A percentile compares a stretch with the other conserved stretches of the same genome.
These are phyloP conservation scores for Corvus cornix DNA, from an alignment of 2,113 vertebrate genomes.

Conservation along the genomic window DNA sequence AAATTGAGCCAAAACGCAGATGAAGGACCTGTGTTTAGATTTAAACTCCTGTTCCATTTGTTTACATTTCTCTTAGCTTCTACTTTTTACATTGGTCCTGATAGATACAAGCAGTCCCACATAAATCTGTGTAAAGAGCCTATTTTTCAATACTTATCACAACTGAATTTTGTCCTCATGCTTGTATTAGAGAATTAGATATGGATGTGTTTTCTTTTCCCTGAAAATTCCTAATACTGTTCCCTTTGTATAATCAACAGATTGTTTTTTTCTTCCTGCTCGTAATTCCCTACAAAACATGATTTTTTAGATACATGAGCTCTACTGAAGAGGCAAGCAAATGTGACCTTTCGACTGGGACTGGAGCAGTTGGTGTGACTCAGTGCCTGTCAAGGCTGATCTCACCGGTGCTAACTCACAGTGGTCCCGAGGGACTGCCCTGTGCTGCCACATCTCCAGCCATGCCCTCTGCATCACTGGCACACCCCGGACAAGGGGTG, in stretches of 20 bases:
- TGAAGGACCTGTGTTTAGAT: background rate
- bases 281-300: background rate
- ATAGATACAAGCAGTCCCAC: background rate
- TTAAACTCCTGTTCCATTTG: background rate
- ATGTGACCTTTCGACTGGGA: background rate
- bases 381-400: background rate
- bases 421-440: background rate
- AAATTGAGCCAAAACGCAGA: background rate
- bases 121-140: background rate
- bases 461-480: background rate
- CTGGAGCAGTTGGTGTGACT: background rate
- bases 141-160: background rate
- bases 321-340: background rate
- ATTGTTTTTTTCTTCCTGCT: background rate
- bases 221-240: background rate
- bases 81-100: background rate
- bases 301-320: background rate
- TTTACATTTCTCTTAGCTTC: background rate
- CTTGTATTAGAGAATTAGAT: background rate
- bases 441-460: accelerated
- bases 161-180: background rate
- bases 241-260: background rate
- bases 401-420: background rate
- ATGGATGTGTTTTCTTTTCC: background rate
- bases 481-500: background rate